Evolutionary conservation across 1,140 invertebrate species (phyloP).

Genomic region (Camponotus pennsylvanicus): DNA sequence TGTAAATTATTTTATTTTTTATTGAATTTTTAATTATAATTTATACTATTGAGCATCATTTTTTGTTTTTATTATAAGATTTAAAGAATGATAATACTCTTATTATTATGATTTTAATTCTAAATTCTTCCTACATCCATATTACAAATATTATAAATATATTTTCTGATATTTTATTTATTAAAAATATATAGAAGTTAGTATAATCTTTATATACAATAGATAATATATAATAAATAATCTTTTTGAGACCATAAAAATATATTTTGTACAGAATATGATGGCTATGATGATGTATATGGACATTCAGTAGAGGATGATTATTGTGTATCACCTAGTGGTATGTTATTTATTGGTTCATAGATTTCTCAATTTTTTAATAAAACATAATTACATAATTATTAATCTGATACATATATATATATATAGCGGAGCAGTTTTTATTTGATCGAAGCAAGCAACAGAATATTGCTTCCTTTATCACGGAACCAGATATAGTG

Average conservation of each 20-base stretch:
- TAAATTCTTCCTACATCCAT: not conserved
- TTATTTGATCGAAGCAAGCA: constrained; percentile 93
- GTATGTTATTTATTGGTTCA: constrained; percentile 84
- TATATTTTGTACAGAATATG: constrained; percentile 90
- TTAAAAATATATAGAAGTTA: too few species aligned
- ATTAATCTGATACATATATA: constrained; percentile 26
- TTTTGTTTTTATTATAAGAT: constrained; percentile 10
- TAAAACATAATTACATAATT: constrained; percentile 13
- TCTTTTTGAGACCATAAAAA: not conserved
- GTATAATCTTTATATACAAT: not conserved
- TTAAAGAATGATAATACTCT: not conserved
- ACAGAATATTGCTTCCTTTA: constrained; percentile 91
- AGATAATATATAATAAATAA: not conserved
- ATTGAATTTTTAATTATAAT: not conserved
- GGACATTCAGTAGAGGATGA: constrained; percentile 97
- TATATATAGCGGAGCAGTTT: constrained; percentile 89
- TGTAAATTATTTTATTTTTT: not conserved
- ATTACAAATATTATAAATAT: not conserved
- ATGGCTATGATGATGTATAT: constrained; percentile 96
- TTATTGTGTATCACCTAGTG: constrained; percentile 95
- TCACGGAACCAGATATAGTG: constrained; percentile 91
- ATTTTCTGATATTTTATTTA: not conserved
- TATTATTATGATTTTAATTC: not conserved
- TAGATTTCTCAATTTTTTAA: not conserved
- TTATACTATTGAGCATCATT: not conserved